A percentile compares a stretch with the other conserved stretches of the same genome.
Evolutionary conservation across 2,797 vertebrate species (phyloP).

Genomic region (Prionace glauca): DNA sequence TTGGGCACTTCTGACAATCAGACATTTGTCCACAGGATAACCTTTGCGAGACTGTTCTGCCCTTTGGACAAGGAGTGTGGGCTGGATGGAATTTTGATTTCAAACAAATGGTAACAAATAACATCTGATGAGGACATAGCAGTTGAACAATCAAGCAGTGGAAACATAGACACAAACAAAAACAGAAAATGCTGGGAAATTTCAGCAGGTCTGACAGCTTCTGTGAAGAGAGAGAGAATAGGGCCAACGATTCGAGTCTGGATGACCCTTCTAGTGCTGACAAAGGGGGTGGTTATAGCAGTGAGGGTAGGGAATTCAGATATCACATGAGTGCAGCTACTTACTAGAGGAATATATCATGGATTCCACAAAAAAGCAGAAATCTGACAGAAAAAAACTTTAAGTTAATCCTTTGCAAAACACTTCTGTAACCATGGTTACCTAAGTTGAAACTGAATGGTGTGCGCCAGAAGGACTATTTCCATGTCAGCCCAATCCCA

Average conservation of each 20-base stretch:
- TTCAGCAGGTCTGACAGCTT: too few species aligned
- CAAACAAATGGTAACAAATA: not conserved
- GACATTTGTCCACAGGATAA: not conserved
- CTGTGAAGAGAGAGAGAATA: too few species aligned
- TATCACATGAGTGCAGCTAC: not conserved
- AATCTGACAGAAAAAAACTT: not conserved
- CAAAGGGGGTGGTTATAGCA: not conserved
- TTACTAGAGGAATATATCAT: not conserved
- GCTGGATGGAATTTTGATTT: not conserved
- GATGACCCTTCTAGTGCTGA: too few species aligned
- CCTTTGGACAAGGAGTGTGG: not conserved
- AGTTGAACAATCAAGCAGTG: not conserved
- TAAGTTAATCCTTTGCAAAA: not conserved
- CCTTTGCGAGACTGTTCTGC: not conserved
- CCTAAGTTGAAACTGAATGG: not conserved
- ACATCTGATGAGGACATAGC: not conserved
- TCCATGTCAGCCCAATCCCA: not conserved
- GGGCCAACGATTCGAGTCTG: too few species aligned
- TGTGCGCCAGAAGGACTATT: not conserved
- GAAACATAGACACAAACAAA: not conserved
- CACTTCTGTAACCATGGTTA: conserved; percentile 4
- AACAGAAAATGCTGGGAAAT: too few species aligned
- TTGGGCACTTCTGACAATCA: not conserved
- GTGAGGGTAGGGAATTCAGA: not conserved
- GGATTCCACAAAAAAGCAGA: not conserved